These are phyloP conservation scores for Lota lota DNA, from an alignment of 2,113 vertebrate species.

Conservation along the genomic window DNA sequence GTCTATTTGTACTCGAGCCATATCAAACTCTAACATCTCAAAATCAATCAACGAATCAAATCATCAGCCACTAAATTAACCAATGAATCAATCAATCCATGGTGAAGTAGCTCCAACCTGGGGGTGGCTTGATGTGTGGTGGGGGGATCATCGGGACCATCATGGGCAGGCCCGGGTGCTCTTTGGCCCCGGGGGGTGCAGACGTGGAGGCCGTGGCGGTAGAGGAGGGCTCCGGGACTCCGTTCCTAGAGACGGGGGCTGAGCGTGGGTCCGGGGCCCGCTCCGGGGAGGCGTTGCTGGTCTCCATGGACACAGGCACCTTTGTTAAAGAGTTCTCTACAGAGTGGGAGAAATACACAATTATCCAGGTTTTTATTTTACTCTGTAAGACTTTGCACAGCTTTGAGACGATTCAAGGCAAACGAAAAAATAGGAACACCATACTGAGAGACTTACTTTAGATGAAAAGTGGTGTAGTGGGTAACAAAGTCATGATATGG, in stretches of 20 bases:
- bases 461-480: no score
- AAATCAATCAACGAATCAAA: no score
- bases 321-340: conserved; percentile 98
- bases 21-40: no score
- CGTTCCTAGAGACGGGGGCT: conserved; percentile 87
- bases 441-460: no score
- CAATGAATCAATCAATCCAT: no score
- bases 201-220: conserved; percentile 82
- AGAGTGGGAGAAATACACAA: conserved; percentile 45
- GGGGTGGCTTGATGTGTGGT: conserved; percentile 94
- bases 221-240: conserved; percentile 81
- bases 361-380: no score
- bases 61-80: no score
- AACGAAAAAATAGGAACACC: no score
- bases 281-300: conserved; percentile 85
- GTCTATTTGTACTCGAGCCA: no score
- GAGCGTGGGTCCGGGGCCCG: conserved; percentile 88
- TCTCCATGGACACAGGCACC: conserved; percentile 83
- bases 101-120: conserved; percentile 79
- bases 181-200: conserved; percentile 85
- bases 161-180: conserved; percentile 92
- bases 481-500: no score
- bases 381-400: no score
- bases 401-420: no score
- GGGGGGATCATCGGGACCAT: conserved; percentile 95